Base-by-base conservation (phyloP, 2,797 vertebrate species). In the Falco novaeseelandiae region DNA sequence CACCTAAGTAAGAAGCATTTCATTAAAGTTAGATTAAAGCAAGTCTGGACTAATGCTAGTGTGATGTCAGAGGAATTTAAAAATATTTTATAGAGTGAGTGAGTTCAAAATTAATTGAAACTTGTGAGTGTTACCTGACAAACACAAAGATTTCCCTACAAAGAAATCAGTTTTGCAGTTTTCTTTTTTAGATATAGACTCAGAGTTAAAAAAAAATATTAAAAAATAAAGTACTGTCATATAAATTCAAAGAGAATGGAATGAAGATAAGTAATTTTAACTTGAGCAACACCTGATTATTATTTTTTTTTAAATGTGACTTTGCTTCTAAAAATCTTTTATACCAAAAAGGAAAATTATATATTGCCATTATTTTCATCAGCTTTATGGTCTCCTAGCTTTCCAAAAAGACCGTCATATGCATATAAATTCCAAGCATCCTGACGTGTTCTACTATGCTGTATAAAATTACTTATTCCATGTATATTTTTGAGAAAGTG, bases 131-230 rank as follows among this genome's bases (percentile, higher is more conserved):
- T 27, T 46, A 46, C 32, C 25, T 67, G 52, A 36, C 58, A 63
- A 36, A 79, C 26, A 58, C 30, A 77, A 78, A 62, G 8, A 19
- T 36, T 55, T 93, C 9, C 21, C 17, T 67, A 46, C 62, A 67
- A 21, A 16, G 4, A 44, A 8, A 52, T 34, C 11, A 21, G 4
- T 83, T 44, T 14, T 76, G 9, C 59, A 6, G 3, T 0, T 3
- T 36, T 20, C 9, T 21, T n/a, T 65, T 76, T 42, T 72, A 42
- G 30, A 22, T 52, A 52, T 14, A 73, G 6, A 38, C 10, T 46
- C 10, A 51, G 7, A 52, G 8, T 58, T 62, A 44, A 44, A 44
- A 44, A 44, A 44, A 44, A 44, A 2, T 36, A 40, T 40, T 36
- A 36, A 38, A 81, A 25, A 57, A 81, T 21, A 57, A 42, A 48